phyloP scores from a whole-genome alignment of 2,113 vertebrate genomes.

The Neodon shergylaensis region DNA sequence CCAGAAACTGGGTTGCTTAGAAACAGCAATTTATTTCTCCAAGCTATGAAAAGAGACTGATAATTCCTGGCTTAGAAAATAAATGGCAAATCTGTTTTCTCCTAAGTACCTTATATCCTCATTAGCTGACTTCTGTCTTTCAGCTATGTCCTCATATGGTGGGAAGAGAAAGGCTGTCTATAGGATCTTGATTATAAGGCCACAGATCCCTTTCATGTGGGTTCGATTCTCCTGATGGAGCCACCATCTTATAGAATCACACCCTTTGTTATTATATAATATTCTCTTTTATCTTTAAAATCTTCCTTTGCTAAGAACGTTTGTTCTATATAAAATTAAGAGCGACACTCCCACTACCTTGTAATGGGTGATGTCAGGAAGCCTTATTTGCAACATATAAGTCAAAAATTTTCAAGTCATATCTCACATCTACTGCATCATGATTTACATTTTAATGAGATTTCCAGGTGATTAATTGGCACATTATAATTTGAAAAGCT shows the following conservation, averaged over 20 bases:
- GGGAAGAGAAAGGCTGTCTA: neutral
- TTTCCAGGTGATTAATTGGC: neutral
- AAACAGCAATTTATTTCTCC: neutral
- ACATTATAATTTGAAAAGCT: constrained; percentile 6
- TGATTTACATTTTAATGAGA: neutral
- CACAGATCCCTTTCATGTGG: neutral
- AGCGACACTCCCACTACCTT: neutral
- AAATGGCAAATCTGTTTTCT: neutral
- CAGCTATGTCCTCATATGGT: neutral
- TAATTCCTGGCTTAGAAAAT: neutral
- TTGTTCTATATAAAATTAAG: neutral
- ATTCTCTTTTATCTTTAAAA: neutral
- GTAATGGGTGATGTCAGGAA: neutral
- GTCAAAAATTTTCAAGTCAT: neutral
- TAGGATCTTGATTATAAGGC: neutral
- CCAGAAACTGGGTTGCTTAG: neutral
- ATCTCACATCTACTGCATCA: neutral
- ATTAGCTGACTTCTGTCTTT: neutral
- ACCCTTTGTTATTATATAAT: neutral
- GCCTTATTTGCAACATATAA: neutral
- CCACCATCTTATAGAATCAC: neutral
- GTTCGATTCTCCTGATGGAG: neutral
- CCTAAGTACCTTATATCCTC: neutral
- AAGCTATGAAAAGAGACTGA: neutral
- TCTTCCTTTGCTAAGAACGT: neutral